A percentile compares a stretch with the other conserved stretches of the same genome.
Evolutionary conservation across 1,140 invertebrate genomes (phyloP).

Genomic region (Delia radicum): DNA sequence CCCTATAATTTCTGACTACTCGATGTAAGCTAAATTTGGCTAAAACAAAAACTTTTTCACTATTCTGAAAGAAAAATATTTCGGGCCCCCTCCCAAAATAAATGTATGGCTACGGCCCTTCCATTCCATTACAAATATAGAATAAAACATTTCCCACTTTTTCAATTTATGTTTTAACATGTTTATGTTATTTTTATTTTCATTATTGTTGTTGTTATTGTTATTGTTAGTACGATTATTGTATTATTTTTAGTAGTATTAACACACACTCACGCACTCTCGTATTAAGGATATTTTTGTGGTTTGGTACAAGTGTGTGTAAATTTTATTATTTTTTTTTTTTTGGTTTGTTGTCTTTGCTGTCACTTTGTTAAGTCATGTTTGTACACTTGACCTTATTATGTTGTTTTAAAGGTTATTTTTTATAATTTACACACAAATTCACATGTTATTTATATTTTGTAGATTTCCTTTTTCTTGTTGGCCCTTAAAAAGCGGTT

Average conservation of each 20-base stretch:
- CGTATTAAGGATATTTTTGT: not conserved
- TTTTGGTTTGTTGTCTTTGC: not conserved
- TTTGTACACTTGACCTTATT: slow-evolving; percentile 9
- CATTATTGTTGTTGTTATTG: not conserved
- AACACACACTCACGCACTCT: not conserved
- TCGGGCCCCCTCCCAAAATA: too few relatives aligned
- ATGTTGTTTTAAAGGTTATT: not conserved
- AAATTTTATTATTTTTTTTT: not conserved
- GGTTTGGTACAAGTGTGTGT: not conserved
- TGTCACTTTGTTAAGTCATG: slow-evolving; percentile 9
- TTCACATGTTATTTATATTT: not conserved
- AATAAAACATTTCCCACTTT: too few relatives aligned
- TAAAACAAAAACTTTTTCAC: too few relatives aligned
- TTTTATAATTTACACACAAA: not conserved
- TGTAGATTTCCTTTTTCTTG: not conserved
- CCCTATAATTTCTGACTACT: too few relatives aligned
- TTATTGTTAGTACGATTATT: not conserved
- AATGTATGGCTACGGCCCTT: too few relatives aligned
- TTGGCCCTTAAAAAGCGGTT: not conserved
- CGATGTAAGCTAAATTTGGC: too few relatives aligned
- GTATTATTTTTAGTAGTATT: not conserved
- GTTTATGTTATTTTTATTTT: not conserved
- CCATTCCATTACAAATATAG: too few relatives aligned
- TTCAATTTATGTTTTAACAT: not conserved
- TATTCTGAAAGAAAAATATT: too few relatives aligned